These are phyloP conservation scores for Stercorarius parasiticus DNA, from an alignment of 2,113 vertebrate species.

Conservation along the genomic window DNA sequence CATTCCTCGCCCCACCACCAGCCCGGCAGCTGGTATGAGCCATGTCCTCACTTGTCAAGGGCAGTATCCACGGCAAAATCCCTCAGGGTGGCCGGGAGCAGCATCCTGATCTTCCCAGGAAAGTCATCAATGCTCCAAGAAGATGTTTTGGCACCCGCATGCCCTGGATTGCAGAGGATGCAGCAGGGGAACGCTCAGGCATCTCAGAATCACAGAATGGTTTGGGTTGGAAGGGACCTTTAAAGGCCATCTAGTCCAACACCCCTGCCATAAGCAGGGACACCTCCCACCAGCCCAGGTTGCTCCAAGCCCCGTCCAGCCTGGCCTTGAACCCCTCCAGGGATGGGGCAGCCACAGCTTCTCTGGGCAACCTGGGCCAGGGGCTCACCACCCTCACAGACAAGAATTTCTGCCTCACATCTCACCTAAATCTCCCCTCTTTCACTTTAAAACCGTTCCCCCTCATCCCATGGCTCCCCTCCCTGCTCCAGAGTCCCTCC, in stretches of 20 bases:
- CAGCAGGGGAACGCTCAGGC: accelerated
- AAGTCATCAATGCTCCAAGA: neutral
- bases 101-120: neutral
- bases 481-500: neutral
- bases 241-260: too few species aligned
- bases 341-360: neutral
- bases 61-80: neutral
- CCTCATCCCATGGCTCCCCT: neutral
- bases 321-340: neutral
- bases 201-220: neutral
- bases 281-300: neutral
- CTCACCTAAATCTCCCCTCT: neutral
- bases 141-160: neutral
- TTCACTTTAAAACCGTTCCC: neutral
- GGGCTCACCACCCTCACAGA: neutral
- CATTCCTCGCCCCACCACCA: neutral
- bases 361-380: neutral
- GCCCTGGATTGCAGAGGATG: neutral
- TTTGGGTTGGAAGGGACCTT: neutral
- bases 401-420: neutral
- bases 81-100: neutral
- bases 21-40: neutral
- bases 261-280: neutral
- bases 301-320: neutral
- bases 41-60: neutral